These are phyloP conservation scores for Lasioglossum villosulum DNA, from an alignment of 2,888 invertebrate species.

Conservation along the genomic window DNA sequence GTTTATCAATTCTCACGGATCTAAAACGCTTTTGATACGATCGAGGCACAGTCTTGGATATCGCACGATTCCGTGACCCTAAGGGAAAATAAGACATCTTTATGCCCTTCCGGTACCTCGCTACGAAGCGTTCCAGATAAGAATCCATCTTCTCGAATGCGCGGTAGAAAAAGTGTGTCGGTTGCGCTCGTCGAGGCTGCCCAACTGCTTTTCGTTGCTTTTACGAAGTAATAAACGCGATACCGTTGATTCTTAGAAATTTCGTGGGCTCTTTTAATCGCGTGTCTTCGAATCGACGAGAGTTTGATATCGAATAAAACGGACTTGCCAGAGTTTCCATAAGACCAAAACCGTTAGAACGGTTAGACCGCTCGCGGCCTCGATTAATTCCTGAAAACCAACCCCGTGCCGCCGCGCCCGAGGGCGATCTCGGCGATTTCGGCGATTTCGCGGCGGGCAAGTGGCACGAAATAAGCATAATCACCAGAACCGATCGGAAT, in stretches of 20 bases:
- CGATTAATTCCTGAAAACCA: neutral
- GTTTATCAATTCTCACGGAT: neutral
- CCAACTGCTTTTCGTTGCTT: neutral
- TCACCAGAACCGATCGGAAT: slow-evolving; percentile 11
- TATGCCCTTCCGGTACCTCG: neutral
- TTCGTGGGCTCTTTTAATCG: too few species aligned
- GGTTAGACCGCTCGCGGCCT: neutral
- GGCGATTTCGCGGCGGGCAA: neutral
- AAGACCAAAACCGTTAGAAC: neutral
- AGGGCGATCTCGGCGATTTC: too few species aligned
- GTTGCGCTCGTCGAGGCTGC: neutral
- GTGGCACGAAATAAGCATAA: slow-evolving; percentile 10
- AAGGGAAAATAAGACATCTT: neutral
- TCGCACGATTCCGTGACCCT: neutral
- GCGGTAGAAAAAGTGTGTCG: neutral
- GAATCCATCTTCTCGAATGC: neutral
- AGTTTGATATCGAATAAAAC: neutral
- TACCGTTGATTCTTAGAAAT: too few species aligned
- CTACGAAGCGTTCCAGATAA: neutral
- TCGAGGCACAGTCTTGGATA: neutral
- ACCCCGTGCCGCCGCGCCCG: too few species aligned
- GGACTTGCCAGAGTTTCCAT: neutral
- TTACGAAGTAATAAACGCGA: too few species aligned
- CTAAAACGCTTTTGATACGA: neutral
- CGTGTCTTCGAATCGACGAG: neutral